Evolutionary conservation across 2,888 invertebrate species (phyloP).

Genomic region (Chymomyza procnemis): DNA sequence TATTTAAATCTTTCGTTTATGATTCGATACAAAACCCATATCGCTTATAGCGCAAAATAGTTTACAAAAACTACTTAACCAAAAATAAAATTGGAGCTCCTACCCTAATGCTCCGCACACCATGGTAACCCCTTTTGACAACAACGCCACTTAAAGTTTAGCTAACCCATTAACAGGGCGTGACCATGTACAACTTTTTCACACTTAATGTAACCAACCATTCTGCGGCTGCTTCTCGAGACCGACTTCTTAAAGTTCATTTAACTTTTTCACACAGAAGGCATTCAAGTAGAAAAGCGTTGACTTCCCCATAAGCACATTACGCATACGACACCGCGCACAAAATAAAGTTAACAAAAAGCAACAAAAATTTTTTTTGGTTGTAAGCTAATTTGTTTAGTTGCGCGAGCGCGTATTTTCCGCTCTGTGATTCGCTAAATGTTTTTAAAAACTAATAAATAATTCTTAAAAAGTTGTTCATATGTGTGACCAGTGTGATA

Average conservation of each 20-base stretch:
- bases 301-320: slow-evolving; percentile 46
- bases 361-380: slow-evolving; percentile 9
- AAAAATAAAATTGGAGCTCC: too few relatives aligned
- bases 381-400: slow-evolving; percentile 45
- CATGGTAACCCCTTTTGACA: too few relatives aligned
- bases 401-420: slow-evolving; percentile 47
- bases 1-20: too few relatives aligned
- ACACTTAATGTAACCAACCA: not conserved
- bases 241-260: slow-evolving; percentile 32
- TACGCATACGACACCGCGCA: slow-evolving; percentile 25
- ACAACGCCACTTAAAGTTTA: too few relatives aligned
- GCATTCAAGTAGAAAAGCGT: slow-evolving; percentile 59
- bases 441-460: slow-evolving; percentile 55
- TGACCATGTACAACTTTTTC: not conserved
- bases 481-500: slow-evolving; percentile 22
- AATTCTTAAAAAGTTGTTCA: slow-evolving; percentile 25
- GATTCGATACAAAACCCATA: too few relatives aligned
- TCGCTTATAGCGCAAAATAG: too few relatives aligned
- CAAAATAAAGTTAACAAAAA: slow-evolving; percentile 14
- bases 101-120: too few relatives aligned
- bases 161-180: not conserved
- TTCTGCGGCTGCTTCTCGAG: too few relatives aligned
- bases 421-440: slow-evolving; percentile 60
- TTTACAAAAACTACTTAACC: too few relatives aligned
- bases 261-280: slow-evolving; percentile 61